These are phyloP conservation scores for Lobophora halterata DNA, from an alignment of 2,888 invertebrate genomes.

Conservation along the genomic window DNA sequence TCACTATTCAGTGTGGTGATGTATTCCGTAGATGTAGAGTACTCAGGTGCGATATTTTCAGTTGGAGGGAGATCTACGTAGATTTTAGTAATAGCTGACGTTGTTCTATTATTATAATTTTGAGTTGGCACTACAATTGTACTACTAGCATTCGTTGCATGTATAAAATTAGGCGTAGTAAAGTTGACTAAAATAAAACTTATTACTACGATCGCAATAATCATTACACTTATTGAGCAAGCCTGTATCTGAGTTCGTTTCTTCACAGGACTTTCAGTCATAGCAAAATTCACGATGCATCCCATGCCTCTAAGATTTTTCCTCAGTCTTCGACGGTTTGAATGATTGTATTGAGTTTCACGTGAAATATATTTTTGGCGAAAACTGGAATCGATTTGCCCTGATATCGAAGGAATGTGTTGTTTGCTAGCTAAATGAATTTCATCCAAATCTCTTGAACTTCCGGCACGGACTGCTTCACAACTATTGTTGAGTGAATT, in stretches of 20 bases:
- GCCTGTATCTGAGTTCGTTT: conserved; percentile 76
- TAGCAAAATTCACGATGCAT: conserved; percentile 68
- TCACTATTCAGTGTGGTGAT: conserved; percentile 39
- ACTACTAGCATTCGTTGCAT: conserved; percentile 57
- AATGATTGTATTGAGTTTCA: conserved; percentile 52
- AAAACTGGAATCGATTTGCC: conserved; percentile 63
- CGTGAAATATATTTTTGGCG: conserved; percentile 65
- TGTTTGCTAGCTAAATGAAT: conserved; percentile 42
- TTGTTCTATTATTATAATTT: conserved; percentile 48
- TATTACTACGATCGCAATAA: conserved; percentile 73
- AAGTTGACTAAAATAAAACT: conserved; percentile 76
- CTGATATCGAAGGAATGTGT: conserved; percentile 70
- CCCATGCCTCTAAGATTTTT: conserved; percentile 73
- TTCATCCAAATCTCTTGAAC: conserved; percentile 35
- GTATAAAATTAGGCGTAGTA: conserved; percentile 66
- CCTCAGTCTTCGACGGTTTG: conserved; percentile 59
- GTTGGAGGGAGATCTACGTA: conserved; percentile 43
- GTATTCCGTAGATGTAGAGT: conserved; percentile 42
- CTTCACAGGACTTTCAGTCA: conserved; percentile 68
- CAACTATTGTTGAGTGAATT: conserved; percentile 38
- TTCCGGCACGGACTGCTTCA: conserved; percentile 36
- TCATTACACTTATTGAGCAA: conserved; percentile 78
- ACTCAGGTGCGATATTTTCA: conserved; percentile 35
- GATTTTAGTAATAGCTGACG: conserved; percentile 51
- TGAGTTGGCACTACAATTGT: conserved; percentile 73